Percentiles rank a stretch among this genome's conserved stretches.
These are phyloP conservation scores for Epinotia demarniana DNA, from an alignment of 2,888 invertebrate genomes.

Conservation along the genomic window DNA sequence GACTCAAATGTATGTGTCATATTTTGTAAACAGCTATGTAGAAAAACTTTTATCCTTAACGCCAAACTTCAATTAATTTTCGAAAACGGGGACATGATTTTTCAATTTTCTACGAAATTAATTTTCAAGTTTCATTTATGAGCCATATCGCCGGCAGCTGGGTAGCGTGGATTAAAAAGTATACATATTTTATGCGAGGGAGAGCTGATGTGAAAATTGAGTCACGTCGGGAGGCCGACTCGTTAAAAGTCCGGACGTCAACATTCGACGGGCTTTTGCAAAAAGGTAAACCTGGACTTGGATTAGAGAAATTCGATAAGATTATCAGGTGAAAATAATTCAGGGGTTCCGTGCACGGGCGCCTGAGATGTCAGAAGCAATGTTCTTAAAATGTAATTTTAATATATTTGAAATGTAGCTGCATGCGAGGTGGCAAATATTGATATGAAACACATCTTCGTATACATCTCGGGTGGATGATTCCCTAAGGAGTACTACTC, in stretches of 20 bases:
- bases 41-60: not conserved
- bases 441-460: too few relatives aligned
- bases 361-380: not conserved
- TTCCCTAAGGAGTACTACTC: too few relatives aligned
- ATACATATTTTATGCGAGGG: constrained; percentile 33
- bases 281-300: constrained; percentile 35
- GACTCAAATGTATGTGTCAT: too few relatives aligned
- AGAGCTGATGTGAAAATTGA: constrained; percentile 39
- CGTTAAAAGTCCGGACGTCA: constrained; percentile 42
- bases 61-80: not conserved
- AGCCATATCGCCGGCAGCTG: constrained; percentile 32
- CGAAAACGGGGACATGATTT: constrained; percentile 18
- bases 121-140: constrained; percentile 28
- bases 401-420: not conserved
- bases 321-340: not conserved
- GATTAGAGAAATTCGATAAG: constrained; percentile 31
- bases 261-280: constrained; percentile 29
- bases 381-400: not conserved
- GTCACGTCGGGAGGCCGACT: constrained; percentile 35
- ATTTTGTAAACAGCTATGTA: too few relatives aligned
- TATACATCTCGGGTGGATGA: too few relatives aligned
- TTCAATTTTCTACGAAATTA: constrained; percentile 32
- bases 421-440: too few relatives aligned
- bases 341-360: not conserved
- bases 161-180: constrained; percentile 30